Percentiles rank a stretch among this genome's conserved stretches.
Conservation (phyloP, 1,140 invertebrate genomes). For the Diachasmimorpha longicaudata region DNA sequence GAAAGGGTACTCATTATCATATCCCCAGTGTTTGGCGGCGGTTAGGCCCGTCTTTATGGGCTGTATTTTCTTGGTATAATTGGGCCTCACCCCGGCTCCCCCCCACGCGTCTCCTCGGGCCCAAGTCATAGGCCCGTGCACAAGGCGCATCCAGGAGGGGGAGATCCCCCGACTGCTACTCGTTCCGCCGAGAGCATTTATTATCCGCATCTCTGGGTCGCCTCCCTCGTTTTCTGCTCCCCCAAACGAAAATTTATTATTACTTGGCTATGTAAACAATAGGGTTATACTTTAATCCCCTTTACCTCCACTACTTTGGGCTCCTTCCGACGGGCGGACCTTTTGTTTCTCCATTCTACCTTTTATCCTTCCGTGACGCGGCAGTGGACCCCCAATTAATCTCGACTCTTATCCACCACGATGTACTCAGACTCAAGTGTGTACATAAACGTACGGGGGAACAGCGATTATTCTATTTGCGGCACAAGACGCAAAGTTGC, state of each 20-base stretch:
- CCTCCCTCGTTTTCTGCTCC: not conserved
- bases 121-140: too few species aligned
- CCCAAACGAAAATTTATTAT: conserved; percentile 32
- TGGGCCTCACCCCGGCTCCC: conserved; percentile 27
- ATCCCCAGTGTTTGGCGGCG: conserved; percentile 38
- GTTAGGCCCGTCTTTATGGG: conserved; percentile 43
- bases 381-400: conserved; percentile 15
- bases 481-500: not conserved
- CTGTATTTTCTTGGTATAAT: conserved; percentile 46
- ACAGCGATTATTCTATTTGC: not conserved
- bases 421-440: not conserved
- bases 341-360: not conserved
- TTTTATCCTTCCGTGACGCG: not conserved
- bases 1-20: conserved; percentile 39
- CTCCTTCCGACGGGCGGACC: not conserved
- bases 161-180: not conserved
- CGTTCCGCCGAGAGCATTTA: conserved; percentile 29
- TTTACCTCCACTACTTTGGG: not conserved
- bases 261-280: conserved; percentile 35
- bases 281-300: conserved; percentile 12
- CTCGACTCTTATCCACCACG: not conserved
- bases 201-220: conserved; percentile 26
- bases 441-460: not conserved
- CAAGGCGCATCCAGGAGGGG: too few species aligned
- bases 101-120: not conserved